phyloP scores from a whole-genome alignment of 1,140 invertebrate genomes.

The Meloidogyne hapla region DNA sequence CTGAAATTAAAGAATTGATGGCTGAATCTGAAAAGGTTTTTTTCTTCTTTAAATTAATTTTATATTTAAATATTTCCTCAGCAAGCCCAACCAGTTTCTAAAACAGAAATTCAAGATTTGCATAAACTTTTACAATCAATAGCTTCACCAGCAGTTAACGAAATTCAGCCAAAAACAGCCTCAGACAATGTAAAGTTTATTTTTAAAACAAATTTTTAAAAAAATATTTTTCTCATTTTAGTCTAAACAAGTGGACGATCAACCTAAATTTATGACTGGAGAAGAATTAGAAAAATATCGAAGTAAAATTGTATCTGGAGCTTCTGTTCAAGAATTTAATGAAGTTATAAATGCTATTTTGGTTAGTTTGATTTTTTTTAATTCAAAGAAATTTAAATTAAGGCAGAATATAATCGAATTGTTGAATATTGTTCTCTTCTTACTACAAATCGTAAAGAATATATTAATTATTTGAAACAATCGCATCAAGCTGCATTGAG shows the following conservation, averaged over 20 bases:
- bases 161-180: not conserved
- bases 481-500: constrained; percentile 14
- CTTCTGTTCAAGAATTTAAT: not conserved
- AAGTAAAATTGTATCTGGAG: not conserved
- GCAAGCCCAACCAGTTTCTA: not conserved
- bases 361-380: not conserved
- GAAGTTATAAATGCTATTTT: constrained; percentile 1
- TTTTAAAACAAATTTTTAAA: too few species aligned
- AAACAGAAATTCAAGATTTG: constrained; percentile 11
- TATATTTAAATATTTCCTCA: constrained; percentile 67
- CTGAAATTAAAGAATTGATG: constrained; percentile 32
- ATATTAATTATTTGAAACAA: not conserved
- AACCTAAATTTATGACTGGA: not conserved
- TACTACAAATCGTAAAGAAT: not conserved
- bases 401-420: constrained; percentile 3
- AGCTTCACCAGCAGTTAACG: not conserved
- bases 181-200: too few species aligned
- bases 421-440: not conserved
- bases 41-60: constrained; percentile 75
- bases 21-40: constrained; percentile 19
- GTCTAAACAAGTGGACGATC: not conserved
- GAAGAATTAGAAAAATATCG: not conserved
- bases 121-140: not conserved
- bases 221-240: not conserved
- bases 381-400: not conserved